A percentile compares a stretch with the other conserved stretches of the same genome.
phyloP scores from a whole-genome alignment of 37 sponge, comb jelly and placozoan species.

The Axinella damicornis region DNA sequence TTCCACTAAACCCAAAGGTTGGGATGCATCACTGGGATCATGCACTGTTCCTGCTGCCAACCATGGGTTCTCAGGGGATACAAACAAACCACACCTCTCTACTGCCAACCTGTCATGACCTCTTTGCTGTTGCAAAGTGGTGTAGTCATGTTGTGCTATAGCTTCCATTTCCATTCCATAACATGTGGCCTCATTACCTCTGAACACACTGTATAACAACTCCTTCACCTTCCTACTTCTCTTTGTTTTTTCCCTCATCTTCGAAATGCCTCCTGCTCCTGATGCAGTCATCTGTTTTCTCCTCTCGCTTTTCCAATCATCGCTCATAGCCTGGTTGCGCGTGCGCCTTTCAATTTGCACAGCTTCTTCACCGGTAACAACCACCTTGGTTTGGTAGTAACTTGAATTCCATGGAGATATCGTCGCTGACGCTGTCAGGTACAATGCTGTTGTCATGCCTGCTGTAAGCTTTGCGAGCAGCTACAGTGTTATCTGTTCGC shows the following conservation, averaged over 20 bases:
- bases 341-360: neutral
- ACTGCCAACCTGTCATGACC: constrained; percentile 8
- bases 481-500: too few species aligned
- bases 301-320: constrained; percentile 33
- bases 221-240: constrained; percentile 24
- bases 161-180: constrained; percentile 43
- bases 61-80: constrained; percentile 2
- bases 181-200: constrained; percentile 42
- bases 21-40: neutral
- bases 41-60: constrained; percentile 12
- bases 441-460: constrained; percentile 19
- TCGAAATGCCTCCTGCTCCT: neutral
- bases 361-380: constrained; percentile 2
- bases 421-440: constrained; percentile 27
- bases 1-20: constrained; percentile 17
- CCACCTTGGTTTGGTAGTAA: constrained; percentile 37
- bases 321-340: neutral
- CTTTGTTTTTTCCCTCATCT: constrained; percentile 17
- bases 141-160: neutral
- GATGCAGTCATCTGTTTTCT: constrained; percentile 29
- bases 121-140: constrained; percentile 4
- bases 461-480: constrained; percentile 43
- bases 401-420: constrained; percentile 16
- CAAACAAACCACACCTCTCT: constrained; percentile 15
- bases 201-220: constrained; percentile 47